Percentiles rank a stretch among this genome's conserved stretches.
Evolutionary conservation across 2,797 vertebrate genomes (phyloP).

Genomic region (Epinephelus malabaricus): DNA sequence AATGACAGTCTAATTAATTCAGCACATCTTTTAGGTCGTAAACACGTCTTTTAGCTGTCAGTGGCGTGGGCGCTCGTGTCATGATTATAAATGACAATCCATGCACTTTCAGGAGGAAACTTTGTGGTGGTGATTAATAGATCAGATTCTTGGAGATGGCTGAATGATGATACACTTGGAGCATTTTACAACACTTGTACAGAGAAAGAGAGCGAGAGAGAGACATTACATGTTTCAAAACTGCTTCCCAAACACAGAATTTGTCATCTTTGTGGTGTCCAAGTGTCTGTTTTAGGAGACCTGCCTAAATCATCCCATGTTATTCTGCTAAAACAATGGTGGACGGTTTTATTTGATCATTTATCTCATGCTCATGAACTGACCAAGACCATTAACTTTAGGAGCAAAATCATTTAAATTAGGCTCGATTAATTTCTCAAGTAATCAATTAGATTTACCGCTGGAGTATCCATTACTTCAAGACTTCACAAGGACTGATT

Average conservation of each 20-base stretch:
- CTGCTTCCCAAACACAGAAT: slow-evolving; percentile 44
- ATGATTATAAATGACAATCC: slow-evolving; percentile 65
- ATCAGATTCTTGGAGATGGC: slow-evolving; percentile 43
- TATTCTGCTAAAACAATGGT: slow-evolving; percentile 68
- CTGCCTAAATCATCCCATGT: slow-evolving; percentile 73
- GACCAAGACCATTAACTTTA: slow-evolving; percentile 58
- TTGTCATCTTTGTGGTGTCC: slow-evolving; percentile 81
- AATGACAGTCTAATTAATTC: slow-evolving; percentile 73
- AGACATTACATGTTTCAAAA: slow-evolving; percentile 14
- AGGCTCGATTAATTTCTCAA: slow-evolving; percentile 46
- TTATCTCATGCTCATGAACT: slow-evolving; percentile 65
- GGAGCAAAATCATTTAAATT: slow-evolving; percentile 76
- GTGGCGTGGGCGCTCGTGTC: slow-evolving; percentile 32
- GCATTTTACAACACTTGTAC: slow-evolving; percentile 24
- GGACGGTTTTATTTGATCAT: slow-evolving; percentile 37
- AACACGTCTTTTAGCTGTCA: slow-evolving; percentile 68
- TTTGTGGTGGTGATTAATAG: slow-evolving; percentile 58
- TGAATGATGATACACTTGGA: slow-evolving; percentile 59
- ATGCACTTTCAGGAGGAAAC: slow-evolving; percentile 41
- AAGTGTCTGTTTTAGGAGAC: slow-evolving; percentile 62
- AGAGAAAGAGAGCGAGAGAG: slow-evolving; percentile 20
- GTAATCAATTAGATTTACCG: slow-evolving; percentile 55
- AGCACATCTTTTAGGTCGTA: slow-evolving; percentile 51
- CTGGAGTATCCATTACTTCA: slow-evolving; percentile 34
- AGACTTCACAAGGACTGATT: slow-evolving; percentile 44